These are phyloP conservation scores for Parnassius glacialis DNA, from an alignment of 2,888 invertebrate genomes.

Conservation along the genomic window DNA sequence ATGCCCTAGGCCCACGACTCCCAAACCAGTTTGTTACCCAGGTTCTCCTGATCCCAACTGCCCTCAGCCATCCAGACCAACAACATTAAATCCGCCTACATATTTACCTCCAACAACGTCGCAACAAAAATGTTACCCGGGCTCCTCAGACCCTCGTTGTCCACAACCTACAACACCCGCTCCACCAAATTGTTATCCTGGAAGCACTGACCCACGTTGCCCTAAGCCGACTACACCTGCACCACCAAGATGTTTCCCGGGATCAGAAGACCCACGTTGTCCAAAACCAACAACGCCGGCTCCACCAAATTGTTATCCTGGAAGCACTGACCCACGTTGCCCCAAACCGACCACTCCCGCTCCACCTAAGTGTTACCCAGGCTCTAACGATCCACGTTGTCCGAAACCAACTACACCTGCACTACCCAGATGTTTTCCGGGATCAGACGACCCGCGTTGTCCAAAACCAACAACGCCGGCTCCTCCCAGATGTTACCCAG, in stretches of 20 bases:
- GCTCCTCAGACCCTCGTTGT: conserved; percentile 43
- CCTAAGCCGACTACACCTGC: conserved; percentile 32
- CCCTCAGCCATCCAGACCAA: too few species aligned
- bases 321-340: conserved; percentile 31
- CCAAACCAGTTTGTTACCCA: too few species aligned
- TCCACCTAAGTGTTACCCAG: conserved; percentile 30
- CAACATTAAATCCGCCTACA: conserved; percentile 23
- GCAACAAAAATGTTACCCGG: conserved; percentile 43
- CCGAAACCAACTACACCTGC: conserved; percentile 32
- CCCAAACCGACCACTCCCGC: conserved; percentile 23
- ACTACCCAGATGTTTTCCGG: conserved; percentile 39
- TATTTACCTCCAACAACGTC: conserved; percentile 32
- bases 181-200: conserved; percentile 30
- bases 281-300: conserved; percentile 34
- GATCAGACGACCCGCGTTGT: conserved; percentile 31
- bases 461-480: conserved; percentile 36
- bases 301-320: conserved; percentile 31
- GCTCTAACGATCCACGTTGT: conserved; percentile 42
- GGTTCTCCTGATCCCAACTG: conserved; percentile 13
- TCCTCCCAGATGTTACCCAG: conserved; percentile 33
- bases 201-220: conserved; percentile 2
- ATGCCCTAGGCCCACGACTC: too few species aligned
- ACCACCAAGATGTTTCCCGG: conserved; percentile 34
- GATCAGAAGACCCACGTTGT: conserved; percentile 37
- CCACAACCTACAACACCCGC: conserved; percentile 38